Conservation (phyloP, 2,888 invertebrate genomes). For the Acleris holmiana region DNA sequence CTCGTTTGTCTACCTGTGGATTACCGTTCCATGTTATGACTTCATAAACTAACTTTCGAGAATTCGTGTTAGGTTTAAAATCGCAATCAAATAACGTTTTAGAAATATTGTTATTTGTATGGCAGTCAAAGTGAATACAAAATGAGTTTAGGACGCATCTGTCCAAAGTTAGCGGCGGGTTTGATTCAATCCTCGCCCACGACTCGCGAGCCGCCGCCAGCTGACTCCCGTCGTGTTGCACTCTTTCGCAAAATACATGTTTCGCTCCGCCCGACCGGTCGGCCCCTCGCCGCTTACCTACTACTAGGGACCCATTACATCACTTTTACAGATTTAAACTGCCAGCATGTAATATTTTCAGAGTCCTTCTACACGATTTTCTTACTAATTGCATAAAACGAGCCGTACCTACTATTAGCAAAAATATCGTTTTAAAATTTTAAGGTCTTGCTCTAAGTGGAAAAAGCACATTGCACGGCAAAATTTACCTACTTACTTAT, state of each 20-base stretch:
- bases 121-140: conserved; percentile 48
- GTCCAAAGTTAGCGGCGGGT: conserved; percentile 34
- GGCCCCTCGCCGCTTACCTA: conserved; percentile 6
- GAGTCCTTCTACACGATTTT: no score
- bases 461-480: no score
- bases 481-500: no score
- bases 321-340: conserved; percentile 3
- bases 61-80: conserved; percentile 40
- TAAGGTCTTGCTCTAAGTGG: no score
- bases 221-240: conserved; percentile 64
- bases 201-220: conserved; percentile 53
- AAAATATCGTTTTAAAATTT: no score
- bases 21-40: conserved; percentile 59
- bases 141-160: conserved; percentile 40
- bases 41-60: conserved; percentile 56
- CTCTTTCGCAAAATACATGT: conserved; percentile 61
- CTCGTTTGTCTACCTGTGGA: conserved; percentile 54
- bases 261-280: conserved; percentile 42
- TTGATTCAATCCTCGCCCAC: conserved; percentile 35
- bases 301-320: neutral
- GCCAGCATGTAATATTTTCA: conserved; percentile 33
- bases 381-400: no score
- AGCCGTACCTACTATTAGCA: no score
- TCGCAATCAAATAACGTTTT: neutral
- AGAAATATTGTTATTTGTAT: neutral